These are phyloP conservation scores for Syrrhaptes paradoxus DNA, from an alignment of 2,113 vertebrate species.

Conservation along the genomic window DNA sequence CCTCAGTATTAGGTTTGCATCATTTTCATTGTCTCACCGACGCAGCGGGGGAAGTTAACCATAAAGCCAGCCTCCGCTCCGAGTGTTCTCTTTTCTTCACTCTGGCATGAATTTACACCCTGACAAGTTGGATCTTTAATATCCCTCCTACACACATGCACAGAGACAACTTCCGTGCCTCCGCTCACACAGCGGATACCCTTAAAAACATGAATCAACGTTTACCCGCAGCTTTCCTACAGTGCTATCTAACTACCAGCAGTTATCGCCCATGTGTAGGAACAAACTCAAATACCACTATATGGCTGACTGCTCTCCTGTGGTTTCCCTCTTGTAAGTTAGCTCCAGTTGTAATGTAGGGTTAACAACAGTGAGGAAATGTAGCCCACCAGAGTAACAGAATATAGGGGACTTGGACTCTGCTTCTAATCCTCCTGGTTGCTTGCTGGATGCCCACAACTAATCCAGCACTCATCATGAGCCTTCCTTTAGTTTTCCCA, in stretches of 20 bases:
- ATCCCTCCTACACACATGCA: constrained; percentile 26
- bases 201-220: constrained; percentile 55
- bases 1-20: background rate
- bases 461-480: rapidly evolving
- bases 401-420: background rate
- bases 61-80: background rate
- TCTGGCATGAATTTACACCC: constrained; percentile 41
- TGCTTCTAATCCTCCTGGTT: background rate
- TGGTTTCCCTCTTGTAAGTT: background rate
- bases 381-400: background rate
- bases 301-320: constrained; percentile 36
- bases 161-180: constrained; percentile 16
- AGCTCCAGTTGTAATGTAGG: background rate
- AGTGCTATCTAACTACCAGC: constrained; percentile 14
- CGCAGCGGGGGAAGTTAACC: background rate
- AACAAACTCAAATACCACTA: constrained; percentile 22
- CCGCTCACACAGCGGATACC: background rate
- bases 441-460: background rate
- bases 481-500: background rate
- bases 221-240: constrained; percentile 40
- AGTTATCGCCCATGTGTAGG: background rate
- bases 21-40: background rate
- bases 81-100: background rate
- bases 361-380: background rate
- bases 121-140: constrained; percentile 54